Conservation (phyloP, 2,888 invertebrate species). For the Eupsilia transversa region DNA sequence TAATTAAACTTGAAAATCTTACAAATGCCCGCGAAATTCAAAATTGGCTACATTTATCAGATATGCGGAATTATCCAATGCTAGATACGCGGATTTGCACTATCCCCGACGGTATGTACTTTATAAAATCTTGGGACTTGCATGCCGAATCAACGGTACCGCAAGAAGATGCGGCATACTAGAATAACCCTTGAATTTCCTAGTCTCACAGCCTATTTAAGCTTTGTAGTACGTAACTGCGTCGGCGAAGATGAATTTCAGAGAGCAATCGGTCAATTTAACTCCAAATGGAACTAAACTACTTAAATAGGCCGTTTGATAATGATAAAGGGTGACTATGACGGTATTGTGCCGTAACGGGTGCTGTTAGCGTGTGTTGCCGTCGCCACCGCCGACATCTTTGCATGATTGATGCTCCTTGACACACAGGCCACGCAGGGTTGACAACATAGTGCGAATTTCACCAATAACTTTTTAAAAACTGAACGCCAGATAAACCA, state of each 20-base stretch:
- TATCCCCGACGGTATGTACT: too few relatives aligned
- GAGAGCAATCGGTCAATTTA: not conserved
- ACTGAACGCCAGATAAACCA: too few relatives aligned
- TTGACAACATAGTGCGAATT: too few relatives aligned
- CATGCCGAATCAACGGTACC: not conserved
- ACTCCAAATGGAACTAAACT: too few relatives aligned
- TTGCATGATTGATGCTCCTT: constrained; percentile 80
- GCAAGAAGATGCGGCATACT: not conserved
- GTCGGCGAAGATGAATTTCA: not conserved
- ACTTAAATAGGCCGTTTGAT: not conserved
- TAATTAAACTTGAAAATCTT: too few relatives aligned
- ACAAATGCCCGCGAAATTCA: too few relatives aligned
- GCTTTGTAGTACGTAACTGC: not conserved
- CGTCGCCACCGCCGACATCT: constrained; percentile 70
- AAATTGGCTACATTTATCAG: too few relatives aligned
- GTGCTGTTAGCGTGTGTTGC: constrained; percentile 41
- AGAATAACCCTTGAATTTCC: too few relatives aligned
- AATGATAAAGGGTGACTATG: constrained; percentile 32
- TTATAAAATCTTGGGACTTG: not conserved
- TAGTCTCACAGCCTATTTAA: not conserved
- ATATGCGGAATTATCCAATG: too few relatives aligned
- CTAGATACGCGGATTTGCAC: too few relatives aligned
- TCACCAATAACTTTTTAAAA: too few relatives aligned
- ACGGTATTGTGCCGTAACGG: constrained; percentile 30
- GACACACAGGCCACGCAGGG: constrained; percentile 68